These are phyloP conservation scores for Drosophila setosimentum DNA, from an alignment of 2,888 invertebrate genomes.

Conservation along the genomic window DNA sequence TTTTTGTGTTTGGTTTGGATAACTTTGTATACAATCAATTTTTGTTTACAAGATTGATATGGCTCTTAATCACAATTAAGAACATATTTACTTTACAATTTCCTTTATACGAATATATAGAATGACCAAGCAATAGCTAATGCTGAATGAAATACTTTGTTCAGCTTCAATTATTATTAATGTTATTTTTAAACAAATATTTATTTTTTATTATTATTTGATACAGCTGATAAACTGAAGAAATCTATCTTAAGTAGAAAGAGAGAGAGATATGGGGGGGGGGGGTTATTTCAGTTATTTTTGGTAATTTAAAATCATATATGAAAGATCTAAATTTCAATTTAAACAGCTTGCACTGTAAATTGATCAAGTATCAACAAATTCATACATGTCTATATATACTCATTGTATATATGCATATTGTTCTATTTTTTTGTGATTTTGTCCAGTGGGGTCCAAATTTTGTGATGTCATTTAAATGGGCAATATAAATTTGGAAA, in stretches of 20 bases:
- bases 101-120: not conserved
- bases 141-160: not conserved
- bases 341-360: conserved; percentile 1
- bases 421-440: conserved; percentile 16
- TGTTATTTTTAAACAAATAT: not conserved
- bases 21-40: no score
- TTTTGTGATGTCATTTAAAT: conserved; percentile 33
- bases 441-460: conserved; percentile 15
- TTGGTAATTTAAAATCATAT: not conserved
- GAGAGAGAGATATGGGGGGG: fast-evolving
- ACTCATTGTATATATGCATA: not conserved
- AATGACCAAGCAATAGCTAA: not conserved
- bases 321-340: not conserved
- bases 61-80: no score
- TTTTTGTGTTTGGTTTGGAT: not conserved
- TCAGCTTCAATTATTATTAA: not conserved
- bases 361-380: not conserved
- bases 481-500: conserved; percentile 22
- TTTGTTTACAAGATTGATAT: not conserved
- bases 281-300: not conserved
- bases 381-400: not conserved
- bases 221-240: not conserved
- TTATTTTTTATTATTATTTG: not conserved
- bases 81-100: no score
- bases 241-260: not conserved